Evolutionary conservation across 2,888 invertebrate species (phyloP).

Genomic region (Acrobasis repandana): DNA sequence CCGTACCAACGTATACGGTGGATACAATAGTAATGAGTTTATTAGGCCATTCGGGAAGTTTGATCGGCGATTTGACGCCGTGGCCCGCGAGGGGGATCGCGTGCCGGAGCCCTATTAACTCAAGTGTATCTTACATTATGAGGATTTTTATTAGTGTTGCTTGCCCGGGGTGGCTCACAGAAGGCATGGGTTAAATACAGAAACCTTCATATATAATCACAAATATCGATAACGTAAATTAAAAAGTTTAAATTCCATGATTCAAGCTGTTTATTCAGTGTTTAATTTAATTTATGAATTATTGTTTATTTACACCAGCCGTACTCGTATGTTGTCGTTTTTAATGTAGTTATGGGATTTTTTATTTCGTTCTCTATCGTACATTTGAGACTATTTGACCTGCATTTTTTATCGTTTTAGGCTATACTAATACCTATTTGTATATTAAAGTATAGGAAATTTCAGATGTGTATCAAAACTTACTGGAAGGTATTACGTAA

Average conservation of each 20-base stretch:
- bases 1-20: constrained; percentile 6
- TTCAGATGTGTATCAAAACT: not conserved
- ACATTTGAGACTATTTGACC: no score
- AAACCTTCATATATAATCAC: not conserved
- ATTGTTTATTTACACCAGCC: no score
- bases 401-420: no score
- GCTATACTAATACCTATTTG: no score
- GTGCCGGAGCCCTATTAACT: constrained; percentile 9
- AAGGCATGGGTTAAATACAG: constrained; percentile 25
- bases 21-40: constrained; percentile 20
- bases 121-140: constrained; percentile 19
- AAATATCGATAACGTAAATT: not conserved
- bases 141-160: constrained; percentile 19
- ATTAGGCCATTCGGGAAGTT: constrained; percentile 17
- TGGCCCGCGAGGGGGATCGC: constrained; percentile 13
- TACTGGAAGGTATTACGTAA: not conserved
- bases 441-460: no score
- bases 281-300: no score
- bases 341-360: no score
- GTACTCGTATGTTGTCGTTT: no score
- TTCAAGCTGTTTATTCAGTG: no score
- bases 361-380: no score
- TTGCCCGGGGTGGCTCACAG: not conserved
- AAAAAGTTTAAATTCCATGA: not conserved
- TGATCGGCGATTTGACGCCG: constrained; percentile 20